Conservation (phyloP, 2,888 invertebrate species). For the Drosophila tanythrix region DNA sequence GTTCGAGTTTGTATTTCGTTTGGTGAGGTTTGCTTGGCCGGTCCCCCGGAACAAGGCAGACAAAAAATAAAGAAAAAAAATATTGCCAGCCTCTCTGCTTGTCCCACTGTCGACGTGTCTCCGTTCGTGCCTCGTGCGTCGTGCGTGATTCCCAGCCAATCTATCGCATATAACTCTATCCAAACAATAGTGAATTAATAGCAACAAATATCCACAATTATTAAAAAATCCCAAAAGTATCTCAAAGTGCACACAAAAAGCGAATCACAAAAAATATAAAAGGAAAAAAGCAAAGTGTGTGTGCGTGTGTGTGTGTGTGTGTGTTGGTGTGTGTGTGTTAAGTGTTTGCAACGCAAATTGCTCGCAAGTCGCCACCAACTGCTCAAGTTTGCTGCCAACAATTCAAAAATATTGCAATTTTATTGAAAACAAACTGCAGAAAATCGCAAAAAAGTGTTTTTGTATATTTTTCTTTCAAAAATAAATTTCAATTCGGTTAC, state of each 20-base stretch:
- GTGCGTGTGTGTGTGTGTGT: constrained; percentile 36
- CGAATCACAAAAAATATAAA: constrained; percentile 56
- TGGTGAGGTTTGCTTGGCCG: constrained; percentile 79
- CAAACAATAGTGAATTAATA: constrained; percentile 44
- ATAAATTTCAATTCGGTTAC: constrained; percentile 61
- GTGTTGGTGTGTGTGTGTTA: constrained; percentile 46
- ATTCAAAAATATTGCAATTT: constrained; percentile 8
- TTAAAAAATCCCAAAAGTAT: constrained; percentile 43
- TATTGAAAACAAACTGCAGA: constrained; percentile 13
- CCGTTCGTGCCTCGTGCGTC: constrained; percentile 44
- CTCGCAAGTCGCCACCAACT: constrained; percentile 17
- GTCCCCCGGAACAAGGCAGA: constrained; percentile 20
- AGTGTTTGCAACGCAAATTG: constrained; percentile 39
- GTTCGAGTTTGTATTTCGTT: constrained; percentile 85
- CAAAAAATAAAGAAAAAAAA: constrained; percentile 23
- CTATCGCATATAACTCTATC: constrained; percentile 24
- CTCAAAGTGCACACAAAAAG: constrained; percentile 41
- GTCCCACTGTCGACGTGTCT: constrained; percentile 73
- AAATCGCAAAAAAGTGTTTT: constrained; percentile 4
- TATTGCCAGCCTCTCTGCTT: constrained; percentile 47
- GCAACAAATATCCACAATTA: constrained; percentile 34
- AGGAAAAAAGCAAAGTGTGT: constrained; percentile 69
- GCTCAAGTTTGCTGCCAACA: constrained; percentile 9
- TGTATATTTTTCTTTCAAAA: constrained; percentile 42
- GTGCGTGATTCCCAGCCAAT: constrained; percentile 49